Percentiles rank a stretch among this genome's conserved stretches.
Evolutionary conservation across 2,888 invertebrate genomes (phyloP).

Genomic region (Tinea semifulvella): DNA sequence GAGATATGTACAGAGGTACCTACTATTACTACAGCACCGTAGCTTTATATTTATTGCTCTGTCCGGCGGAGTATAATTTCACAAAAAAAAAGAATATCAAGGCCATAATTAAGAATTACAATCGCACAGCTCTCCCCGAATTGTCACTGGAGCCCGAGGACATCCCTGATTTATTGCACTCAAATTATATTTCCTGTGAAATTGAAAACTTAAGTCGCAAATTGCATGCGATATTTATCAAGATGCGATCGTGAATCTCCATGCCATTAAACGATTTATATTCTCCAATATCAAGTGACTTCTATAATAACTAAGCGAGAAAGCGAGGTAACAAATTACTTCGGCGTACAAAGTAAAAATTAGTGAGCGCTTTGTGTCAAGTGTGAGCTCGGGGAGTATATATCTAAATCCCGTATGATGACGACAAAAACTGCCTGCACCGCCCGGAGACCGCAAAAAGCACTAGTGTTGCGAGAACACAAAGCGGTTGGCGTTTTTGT

Average conservation of each 20-base stretch:
- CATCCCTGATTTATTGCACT: conserved; percentile 42
- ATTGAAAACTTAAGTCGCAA: conserved; percentile 24
- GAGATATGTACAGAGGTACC: no score
- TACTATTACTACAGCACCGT: no score
- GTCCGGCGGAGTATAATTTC: conserved; percentile 35
- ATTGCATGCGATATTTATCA: conserved; percentile 7
- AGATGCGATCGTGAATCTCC: conserved; percentile 6
- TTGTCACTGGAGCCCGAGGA: conserved; percentile 39
- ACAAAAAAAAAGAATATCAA: conserved; percentile 40
- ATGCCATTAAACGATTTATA: neutral
- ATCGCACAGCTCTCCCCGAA: conserved; percentile 36
- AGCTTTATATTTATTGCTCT: conserved; percentile 43
- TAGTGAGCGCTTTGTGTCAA: neutral
- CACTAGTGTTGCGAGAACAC: conserved; percentile 30
- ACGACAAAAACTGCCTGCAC: conserved; percentile 7
- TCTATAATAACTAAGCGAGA: neutral
- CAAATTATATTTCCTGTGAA: conserved; percentile 42
- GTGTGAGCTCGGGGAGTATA: conserved; percentile 5
- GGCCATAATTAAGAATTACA: conserved; percentile 59
- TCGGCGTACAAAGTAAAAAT: neutral
- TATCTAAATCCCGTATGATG: conserved; percentile 5
- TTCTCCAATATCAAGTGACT: neutral
- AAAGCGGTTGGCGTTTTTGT: conserved; percentile 14
- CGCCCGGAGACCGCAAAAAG: conserved; percentile 36
- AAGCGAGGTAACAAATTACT: neutral